Evolutionary conservation across 2,888 invertebrate species (phyloP).

Genomic region (Lordiphosa fenestrarum): DNA sequence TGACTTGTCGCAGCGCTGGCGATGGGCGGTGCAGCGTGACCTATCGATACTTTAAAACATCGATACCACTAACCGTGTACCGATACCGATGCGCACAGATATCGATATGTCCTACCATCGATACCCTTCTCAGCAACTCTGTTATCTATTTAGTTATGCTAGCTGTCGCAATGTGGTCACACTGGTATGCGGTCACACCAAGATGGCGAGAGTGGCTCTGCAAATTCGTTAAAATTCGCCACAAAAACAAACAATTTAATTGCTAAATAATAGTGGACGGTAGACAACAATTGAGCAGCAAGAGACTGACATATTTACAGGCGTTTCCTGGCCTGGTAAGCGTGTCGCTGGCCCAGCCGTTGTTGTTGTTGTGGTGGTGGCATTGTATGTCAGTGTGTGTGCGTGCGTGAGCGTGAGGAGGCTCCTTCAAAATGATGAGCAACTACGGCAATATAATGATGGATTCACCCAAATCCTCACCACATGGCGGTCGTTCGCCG

Average conservation of each 20-base stretch:
- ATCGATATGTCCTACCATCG: too few relatives aligned
- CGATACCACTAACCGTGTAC: too few relatives aligned
- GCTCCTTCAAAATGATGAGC: constrained; percentile 71
- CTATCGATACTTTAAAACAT: too few relatives aligned
- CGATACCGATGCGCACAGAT: too few relatives aligned
- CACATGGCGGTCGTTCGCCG: constrained; percentile 96
- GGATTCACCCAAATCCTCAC: constrained; percentile 98
- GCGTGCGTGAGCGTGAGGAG: constrained; percentile 3
- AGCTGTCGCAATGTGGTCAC: constrained; percentile 48
- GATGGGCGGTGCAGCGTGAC: too few relatives aligned
- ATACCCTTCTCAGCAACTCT: too few relatives aligned
- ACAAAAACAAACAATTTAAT: constrained; percentile 45
- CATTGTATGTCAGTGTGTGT: constrained; percentile 18
- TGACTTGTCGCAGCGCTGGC: too few relatives aligned
- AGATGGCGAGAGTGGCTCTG: constrained; percentile 61
- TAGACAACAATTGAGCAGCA: constrained; percentile 1
- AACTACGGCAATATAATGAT: constrained; percentile 86
- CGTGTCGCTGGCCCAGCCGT: constrained; percentile 13
- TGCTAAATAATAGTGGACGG: constrained; percentile 34
- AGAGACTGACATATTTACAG: too few relatives aligned
- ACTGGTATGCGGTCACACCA: constrained; percentile 64
- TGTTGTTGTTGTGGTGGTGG: constrained; percentile 26
- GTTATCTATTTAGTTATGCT: constrained; percentile 31
- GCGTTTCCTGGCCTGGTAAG: too few relatives aligned
- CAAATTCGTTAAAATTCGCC: constrained; percentile 51